A percentile compares a stretch with the other conserved stretches of the same genome.
Evolutionary conservation across 2,797 vertebrate genomes (phyloP).

Genomic region (Darevskia mixta): DNA sequence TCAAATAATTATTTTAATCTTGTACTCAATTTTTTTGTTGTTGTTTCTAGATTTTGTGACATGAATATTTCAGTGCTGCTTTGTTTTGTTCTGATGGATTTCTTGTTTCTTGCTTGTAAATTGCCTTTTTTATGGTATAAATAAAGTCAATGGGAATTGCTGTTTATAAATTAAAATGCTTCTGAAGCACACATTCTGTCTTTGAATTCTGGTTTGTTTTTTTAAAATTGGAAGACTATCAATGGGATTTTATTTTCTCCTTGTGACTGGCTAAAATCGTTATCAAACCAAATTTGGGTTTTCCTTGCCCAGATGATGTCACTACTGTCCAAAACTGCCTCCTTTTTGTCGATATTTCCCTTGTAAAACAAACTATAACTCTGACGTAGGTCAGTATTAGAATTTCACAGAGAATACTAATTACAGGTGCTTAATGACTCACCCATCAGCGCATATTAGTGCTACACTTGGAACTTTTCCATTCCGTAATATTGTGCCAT

Average conservation of each 20-base stretch:
- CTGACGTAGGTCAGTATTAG: no score
- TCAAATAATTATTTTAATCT: conserved; percentile 99
- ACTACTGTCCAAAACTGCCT: no score
- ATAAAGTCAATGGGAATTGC: conserved; percentile 95
- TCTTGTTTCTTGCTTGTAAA: conserved; percentile 99
- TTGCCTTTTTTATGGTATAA: conserved; percentile 99
- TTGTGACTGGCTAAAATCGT: neutral
- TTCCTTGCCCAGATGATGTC: neutral
- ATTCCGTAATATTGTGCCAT: neutral
- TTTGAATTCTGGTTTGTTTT: conserved; percentile 42
- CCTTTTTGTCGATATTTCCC: neutral
- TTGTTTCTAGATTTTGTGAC: conserved; percentile 88
- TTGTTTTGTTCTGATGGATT: conserved; percentile 84
- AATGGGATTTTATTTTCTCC: conserved; percentile 5
- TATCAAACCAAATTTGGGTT: neutral
- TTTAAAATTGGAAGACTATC: neutral
- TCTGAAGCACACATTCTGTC: conserved; percentile 86
- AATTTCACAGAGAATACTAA: no score
- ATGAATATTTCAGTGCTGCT: conserved; percentile 88
- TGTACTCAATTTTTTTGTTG: conserved; percentile 85
- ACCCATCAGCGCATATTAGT: neutral
- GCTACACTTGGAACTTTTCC: neutral
- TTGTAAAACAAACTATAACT: neutral
- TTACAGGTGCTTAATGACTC: no score
- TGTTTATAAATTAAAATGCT: conserved; percentile 99